These are phyloP conservation scores for Scylla paramamosain DNA, from an alignment of 1,140 invertebrate genomes.

Conservation along the genomic window DNA sequence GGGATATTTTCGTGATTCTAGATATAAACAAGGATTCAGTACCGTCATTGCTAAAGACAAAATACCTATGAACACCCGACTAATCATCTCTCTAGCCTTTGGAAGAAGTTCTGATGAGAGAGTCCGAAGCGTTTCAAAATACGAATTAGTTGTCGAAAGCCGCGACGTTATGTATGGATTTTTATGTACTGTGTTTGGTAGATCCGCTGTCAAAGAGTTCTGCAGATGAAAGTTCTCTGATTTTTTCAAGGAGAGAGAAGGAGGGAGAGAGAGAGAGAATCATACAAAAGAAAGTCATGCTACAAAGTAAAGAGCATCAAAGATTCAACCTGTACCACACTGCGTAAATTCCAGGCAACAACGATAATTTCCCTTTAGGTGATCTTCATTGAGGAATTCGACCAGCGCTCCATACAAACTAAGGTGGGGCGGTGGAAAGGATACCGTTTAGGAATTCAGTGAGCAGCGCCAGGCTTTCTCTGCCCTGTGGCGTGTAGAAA, in stretches of 20 bases:
- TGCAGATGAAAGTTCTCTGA: too few relatives aligned
- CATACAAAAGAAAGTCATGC: neutral
- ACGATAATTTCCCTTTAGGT: neutral
- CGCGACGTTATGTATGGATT: too few relatives aligned
- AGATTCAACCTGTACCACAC: neutral
- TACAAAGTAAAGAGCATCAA: neutral
- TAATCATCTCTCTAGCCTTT: too few relatives aligned
- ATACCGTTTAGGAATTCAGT: neutral
- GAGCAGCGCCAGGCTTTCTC: neutral
- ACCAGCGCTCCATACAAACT: neutral
- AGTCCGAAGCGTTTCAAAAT: too few relatives aligned
- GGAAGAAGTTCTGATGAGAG: too few relatives aligned
- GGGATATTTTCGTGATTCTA: too few relatives aligned
- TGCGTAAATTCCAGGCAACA: neutral
- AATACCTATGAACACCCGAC: too few relatives aligned
- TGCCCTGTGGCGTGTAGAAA: neutral
- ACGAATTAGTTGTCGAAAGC: too few relatives aligned
- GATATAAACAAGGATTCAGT: too few relatives aligned
- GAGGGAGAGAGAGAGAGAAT: conserved; percentile 34
- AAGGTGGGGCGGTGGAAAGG: neutral
- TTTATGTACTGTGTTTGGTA: too few relatives aligned
- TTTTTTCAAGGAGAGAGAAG: neutral
- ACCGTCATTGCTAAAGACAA: too few relatives aligned
- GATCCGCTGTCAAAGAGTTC: too few relatives aligned
- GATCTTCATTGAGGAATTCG: neutral